Evolutionary conservation across 2,797 vertebrate species (phyloP).

Genomic region (Tragopan temminckii): DNA sequence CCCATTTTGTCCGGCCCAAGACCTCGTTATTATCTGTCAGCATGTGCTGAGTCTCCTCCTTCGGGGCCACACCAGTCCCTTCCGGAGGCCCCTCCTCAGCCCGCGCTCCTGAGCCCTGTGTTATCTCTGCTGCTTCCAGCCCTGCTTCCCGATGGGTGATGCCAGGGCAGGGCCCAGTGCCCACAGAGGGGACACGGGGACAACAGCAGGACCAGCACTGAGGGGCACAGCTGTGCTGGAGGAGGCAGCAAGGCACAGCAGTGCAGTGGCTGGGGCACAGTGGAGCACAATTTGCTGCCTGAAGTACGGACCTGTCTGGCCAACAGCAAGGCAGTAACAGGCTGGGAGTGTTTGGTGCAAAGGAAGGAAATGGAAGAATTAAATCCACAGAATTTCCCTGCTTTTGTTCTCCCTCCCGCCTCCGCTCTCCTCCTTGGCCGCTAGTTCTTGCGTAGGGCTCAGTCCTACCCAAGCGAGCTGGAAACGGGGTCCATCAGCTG

Average conservation of each 20-base stretch:
- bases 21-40: slow-evolving; percentile 65
- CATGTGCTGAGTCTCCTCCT: slow-evolving; percentile 59
- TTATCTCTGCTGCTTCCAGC: slow-evolving; percentile 52
- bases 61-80: slow-evolving; percentile 13
- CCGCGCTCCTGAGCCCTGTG: background rate
- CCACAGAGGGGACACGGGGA: background rate
- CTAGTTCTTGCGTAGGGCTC: slow-evolving; percentile 89
- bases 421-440: slow-evolving; percentile 78
- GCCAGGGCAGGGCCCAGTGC: background rate
- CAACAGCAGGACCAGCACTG: rapidly evolving
- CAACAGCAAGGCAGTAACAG: slow-evolving; percentile 31
- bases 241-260: background rate
- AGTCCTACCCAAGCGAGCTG: slow-evolving; percentile 92
- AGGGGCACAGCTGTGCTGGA: background rate
- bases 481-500: slow-evolving; percentile 92
- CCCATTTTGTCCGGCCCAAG: slow-evolving; percentile 52
- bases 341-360: slow-evolving; percentile 60
- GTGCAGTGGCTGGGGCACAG: background rate
- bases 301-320: background rate
- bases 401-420: slow-evolving; percentile 85
- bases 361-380: slow-evolving; percentile 74
- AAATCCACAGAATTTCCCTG: slow-evolving; percentile 62
- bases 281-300: background rate
- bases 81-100: slow-evolving; percentile 49
- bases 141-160: slow-evolving; percentile 16